Conservation (phyloP, 2,888 invertebrate species). For the Caenorhabditis virilis region DNA sequence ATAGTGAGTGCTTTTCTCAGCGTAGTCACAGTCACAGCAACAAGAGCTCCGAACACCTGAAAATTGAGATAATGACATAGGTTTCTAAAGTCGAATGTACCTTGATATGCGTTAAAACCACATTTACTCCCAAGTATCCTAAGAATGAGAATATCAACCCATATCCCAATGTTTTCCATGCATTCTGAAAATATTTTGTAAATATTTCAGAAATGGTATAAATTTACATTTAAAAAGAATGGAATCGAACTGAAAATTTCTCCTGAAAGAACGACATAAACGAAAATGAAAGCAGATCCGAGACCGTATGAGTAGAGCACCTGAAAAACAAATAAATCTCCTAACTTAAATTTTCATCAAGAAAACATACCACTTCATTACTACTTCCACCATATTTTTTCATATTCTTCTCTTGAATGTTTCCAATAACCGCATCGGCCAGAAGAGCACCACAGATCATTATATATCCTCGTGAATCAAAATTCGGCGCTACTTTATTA, state of each 20-base stretch:
- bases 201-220: not conserved
- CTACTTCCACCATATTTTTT: conserved; percentile 82
- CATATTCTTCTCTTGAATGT: conserved; percentile 94
- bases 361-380: conserved; percentile 79
- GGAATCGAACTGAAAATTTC: conserved; percentile 78
- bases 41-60: conserved; percentile 80
- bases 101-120: conserved; percentile 86
- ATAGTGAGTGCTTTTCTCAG: conserved; percentile 80
- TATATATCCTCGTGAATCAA: conserved; percentile 73
- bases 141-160: conserved; percentile 84
- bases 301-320: conserved; percentile 87
- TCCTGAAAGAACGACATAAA: conserved; percentile 78
- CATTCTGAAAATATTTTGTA: conserved; percentile 67
- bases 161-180: conserved; percentile 81
- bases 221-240: conserved; percentile 79
- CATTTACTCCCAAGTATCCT: conserved; percentile 90
- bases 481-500: conserved; percentile 74
- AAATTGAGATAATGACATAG: not conserved
- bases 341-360: not conserved
- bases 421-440: conserved; percentile 93
- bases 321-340: conserved; percentile 42
- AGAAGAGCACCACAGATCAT: conserved; percentile 79
- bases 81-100: conserved; percentile 70
- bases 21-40: conserved; percentile 80
- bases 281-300: conserved; percentile 82